phyloP scores from a whole-genome alignment of 2,113 vertebrate species.

The Euleptes europaea region DNA sequence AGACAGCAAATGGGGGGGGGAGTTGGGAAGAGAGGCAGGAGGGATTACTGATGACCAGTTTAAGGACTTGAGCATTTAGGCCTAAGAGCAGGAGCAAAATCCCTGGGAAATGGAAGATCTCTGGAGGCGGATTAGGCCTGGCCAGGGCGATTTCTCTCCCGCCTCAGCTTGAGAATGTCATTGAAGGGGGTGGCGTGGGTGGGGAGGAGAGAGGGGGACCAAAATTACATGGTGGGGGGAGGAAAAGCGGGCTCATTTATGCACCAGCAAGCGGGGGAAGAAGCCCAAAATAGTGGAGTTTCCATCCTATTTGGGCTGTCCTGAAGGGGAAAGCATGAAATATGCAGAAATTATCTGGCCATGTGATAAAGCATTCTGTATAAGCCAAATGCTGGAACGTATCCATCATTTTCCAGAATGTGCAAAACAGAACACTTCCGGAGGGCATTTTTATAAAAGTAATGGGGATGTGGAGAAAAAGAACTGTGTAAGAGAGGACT shows the following conservation, averaged over 20 bases:
- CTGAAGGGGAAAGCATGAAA: too few relatives aligned
- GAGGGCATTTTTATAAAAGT: too few relatives aligned
- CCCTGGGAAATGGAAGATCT: conserved; percentile 45
- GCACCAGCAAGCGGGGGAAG: background rate
- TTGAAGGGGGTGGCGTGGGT: background rate
- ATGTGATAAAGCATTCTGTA: too few relatives aligned
- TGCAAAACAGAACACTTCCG: too few relatives aligned
- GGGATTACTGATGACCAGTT: background rate
- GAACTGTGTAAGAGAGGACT: too few relatives aligned
- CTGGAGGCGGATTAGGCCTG: conserved; percentile 37
- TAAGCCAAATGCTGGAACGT: too few relatives aligned
- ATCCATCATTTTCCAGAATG: too few relatives aligned
- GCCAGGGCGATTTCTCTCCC: conserved; percentile 1
- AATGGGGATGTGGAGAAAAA: too few relatives aligned
- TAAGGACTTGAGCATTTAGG: conserved; percentile 46
- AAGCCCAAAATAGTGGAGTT: background rate
- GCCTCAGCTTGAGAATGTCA: background rate
- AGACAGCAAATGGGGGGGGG: background rate
- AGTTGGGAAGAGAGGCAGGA: background rate
- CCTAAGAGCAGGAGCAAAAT: conserved; percentile 40
- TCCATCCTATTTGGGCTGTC: too few relatives aligned
- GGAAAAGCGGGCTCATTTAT: background rate
- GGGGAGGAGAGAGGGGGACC: background rate
- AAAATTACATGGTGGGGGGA: background rate
- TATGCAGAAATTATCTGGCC: too few relatives aligned